These are phyloP conservation scores for Bhutanitis thaidina DNA, from an alignment of 2,888 invertebrate genomes.

Conservation along the genomic window DNA sequence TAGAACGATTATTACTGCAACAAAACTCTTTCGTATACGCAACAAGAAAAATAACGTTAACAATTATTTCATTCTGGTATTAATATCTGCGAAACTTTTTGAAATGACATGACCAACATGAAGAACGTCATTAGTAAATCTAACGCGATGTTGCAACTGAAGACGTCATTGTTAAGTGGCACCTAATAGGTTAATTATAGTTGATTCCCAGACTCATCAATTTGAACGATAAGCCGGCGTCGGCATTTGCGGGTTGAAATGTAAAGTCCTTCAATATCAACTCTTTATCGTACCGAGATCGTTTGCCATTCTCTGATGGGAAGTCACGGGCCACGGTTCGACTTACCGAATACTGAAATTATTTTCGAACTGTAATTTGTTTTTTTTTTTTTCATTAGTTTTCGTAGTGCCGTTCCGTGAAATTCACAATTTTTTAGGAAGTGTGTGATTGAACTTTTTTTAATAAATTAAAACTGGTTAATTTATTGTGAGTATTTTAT, in stretches of 20 bases:
- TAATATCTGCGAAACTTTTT: constrained; percentile 1
- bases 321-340: constrained; percentile 14
- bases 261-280: constrained; percentile 11
- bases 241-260: neutral
- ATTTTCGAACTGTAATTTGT: neutral
- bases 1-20: no score
- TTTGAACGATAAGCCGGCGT: constrained; percentile 6
- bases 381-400: neutral
- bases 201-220: constrained; percentile 12
- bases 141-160: neutral
- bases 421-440: neutral
- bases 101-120: constrained; percentile 8
- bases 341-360: neutral
- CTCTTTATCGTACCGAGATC: constrained; percentile 9
- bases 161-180: constrained; percentile 5
- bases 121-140: constrained; percentile 2
- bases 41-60: neutral
- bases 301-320: constrained; percentile 17
- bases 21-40: neutral
- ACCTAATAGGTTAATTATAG: constrained; percentile 10
- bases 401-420: constrained; percentile 1
- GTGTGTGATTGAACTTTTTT: constrained; percentile 10
- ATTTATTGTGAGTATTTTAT: neutral
- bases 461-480: constrained; percentile 1
- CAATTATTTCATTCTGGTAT: neutral